Evolutionary conservation across 2,113 vertebrate genomes (phyloP).

Genomic region (Enhydra lutris): DNA sequence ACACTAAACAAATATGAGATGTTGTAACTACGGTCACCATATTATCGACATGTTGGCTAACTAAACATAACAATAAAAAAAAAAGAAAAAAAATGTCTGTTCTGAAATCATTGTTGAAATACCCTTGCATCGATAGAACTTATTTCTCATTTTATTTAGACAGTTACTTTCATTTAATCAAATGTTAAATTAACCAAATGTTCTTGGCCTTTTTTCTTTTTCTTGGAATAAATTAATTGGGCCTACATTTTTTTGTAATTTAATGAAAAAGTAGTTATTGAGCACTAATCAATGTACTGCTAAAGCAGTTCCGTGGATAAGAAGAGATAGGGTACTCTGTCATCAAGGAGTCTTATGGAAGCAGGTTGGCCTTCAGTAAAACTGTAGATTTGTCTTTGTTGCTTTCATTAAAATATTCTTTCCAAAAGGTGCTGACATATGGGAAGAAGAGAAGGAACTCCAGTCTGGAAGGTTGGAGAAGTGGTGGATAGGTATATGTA

Average conservation of each 20-base stretch:
- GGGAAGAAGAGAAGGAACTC: not conserved
- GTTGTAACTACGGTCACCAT: not conserved
- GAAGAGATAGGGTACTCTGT: not conserved
- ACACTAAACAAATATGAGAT: not conserved
- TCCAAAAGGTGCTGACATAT: not conserved
- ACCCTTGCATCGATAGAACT: not conserved
- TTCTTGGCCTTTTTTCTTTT: not conserved
- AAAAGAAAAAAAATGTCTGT: not conserved
- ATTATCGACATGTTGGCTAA: not conserved
- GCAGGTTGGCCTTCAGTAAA: not conserved
- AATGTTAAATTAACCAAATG: not conserved
- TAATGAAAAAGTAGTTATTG: not conserved
- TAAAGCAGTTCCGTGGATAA: not conserved
- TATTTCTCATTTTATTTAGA: not conserved
- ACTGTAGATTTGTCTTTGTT: not conserved
- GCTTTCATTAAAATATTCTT: not conserved
- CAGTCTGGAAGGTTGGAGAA: not conserved
- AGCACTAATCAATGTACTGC: not conserved
- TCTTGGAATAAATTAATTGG: not conserved
- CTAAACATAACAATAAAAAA: not conserved
- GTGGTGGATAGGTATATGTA: not conserved
- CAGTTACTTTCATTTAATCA: constrained; percentile 40
- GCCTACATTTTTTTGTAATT: not conserved
- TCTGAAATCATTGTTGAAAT: constrained; percentile 43
- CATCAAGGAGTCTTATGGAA: not conserved